Evolutionary conservation across 2,888 invertebrate genomes (phyloP).

Genomic region (Aporophyla nigra): DNA sequence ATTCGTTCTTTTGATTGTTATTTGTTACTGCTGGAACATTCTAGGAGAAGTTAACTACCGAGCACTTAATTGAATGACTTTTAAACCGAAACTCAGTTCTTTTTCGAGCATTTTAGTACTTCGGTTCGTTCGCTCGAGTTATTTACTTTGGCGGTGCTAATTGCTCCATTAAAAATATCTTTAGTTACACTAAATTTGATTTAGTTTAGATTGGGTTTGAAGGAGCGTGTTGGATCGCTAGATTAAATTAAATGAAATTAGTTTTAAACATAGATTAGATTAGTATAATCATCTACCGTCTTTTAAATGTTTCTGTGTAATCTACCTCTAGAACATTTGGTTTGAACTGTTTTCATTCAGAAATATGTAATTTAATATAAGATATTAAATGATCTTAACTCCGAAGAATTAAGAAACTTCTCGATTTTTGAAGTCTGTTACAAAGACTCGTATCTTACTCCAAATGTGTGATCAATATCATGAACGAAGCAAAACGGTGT

Average conservation of each 20-base stretch:
- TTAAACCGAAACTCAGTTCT: slow-evolving; percentile 49
- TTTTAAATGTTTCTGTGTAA: background rate
- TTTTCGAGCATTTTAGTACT: slow-evolving; percentile 46
- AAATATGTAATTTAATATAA: background rate
- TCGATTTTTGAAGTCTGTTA: background rate
- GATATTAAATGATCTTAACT: background rate
- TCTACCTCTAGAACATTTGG: background rate
- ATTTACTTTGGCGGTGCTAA: slow-evolving; percentile 53
- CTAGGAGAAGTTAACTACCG: slow-evolving; percentile 56
- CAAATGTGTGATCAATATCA: too few species aligned
- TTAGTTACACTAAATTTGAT: slow-evolving; percentile 50
- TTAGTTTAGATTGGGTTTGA: slow-evolving; percentile 32
- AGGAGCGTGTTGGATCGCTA: slow-evolving; percentile 22
- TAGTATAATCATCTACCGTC: background rate
- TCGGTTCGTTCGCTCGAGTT: slow-evolving; percentile 30
- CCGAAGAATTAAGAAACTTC: background rate
- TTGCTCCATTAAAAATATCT: slow-evolving; percentile 49
- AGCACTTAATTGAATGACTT: slow-evolving; percentile 62
- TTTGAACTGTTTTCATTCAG: slow-evolving; percentile 10
- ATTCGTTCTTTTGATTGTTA: slow-evolving; percentile 49
- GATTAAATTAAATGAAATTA: slow-evolving; percentile 1
- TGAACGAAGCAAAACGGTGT: background rate
- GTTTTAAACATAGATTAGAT: slow-evolving; percentile 1
- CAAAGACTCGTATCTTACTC: too few species aligned
- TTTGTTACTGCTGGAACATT: slow-evolving; percentile 54